Base-by-base conservation (phyloP, 2,888 invertebrate genomes). In the Microctonus hyperodae region DNA sequence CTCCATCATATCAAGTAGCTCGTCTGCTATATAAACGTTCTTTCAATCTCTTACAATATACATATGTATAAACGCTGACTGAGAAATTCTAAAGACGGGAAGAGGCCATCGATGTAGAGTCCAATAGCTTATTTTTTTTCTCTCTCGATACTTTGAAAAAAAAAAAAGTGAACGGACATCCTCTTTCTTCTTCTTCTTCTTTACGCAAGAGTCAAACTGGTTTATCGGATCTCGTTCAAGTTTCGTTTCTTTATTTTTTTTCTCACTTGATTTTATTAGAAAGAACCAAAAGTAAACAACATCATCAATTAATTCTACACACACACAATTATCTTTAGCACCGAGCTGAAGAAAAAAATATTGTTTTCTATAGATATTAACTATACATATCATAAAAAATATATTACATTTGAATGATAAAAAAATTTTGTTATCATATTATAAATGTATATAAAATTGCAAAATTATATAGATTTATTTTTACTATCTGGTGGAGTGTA, bases 401-500 rank as follows among this genome's bases (percentile, higher is more conserved):
- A n/a, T n/a, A n/a, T n/a, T n/a, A n/a, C n/a, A n/a, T n/a, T n/a
- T n/a, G n/a, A n/a, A n/a, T n/a, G n/a, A 28, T 5, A 28, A 28
- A 28, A 28, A 28, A 28, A 28, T 5, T 5, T 28, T 7, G 28
- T 28, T 5, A 3, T n/a, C 28, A 28, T 5, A 28, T 28, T 3
- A 28, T 28, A 5, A 28, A 28, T 28, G 13, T 1, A 22, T 22
- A 4, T 25, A 7, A 6, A 25, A 25, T 13, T 20, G 51, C 23
- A 23, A n/a, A n/a, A 40, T 40, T 2, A 40, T 3, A 35, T 40
- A 5, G 13, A n/a, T 16, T 16, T 6, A 3, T 20, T 20, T 7
- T 4, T 7, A 20, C 16, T 69, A 59, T 65, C 69, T 68, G 63
- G 59, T 61, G 64, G 64, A 55, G 61, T 37, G 53, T 64, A 59